Base-by-base conservation (phyloP, 2,113 vertebrate genomes). In the Catharus fuscescens region DNA sequence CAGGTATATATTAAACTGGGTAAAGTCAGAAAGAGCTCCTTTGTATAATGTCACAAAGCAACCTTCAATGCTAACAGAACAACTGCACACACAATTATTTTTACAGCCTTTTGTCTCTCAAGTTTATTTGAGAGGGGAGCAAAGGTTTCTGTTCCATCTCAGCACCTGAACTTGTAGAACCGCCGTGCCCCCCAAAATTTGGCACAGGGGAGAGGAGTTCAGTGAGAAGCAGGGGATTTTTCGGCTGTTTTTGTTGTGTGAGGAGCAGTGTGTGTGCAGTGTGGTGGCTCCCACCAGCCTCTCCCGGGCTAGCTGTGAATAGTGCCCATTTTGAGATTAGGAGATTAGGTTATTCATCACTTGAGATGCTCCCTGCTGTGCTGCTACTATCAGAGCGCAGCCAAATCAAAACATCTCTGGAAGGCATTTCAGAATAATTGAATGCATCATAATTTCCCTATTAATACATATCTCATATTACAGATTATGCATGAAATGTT, bases 301-400 rank as follows among this genome's bases (percentile, higher is more conserved):
- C 91, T 98, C 97, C 92, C 90, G 73, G 97, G 97, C 97, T 98
- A 96, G 97, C 98, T 98, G 98, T 98, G 98, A 98, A 98, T 95
- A 98, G 98, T 98, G 98, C 97, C 98, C 98, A 98, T 98, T 99
- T 98, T 98, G 98, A 99, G 99, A 99, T 99, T 99, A 99, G 99
- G 98, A 99, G 99, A 99, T 99, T 99, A 99, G 98, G 98, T 98
- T 98, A 98, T 98, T 99, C 99, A 99, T 99, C 99, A 99, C 98
- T 99, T 98, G 98, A 98, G 97, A 97, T 98, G 98, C 98, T 98
- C 98, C 98, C 99, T 90, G 98, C 98, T 97, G 98, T 97, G 98
- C 97, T 92, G 97, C 97, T 97, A 97, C 98, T 98, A 99, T 98
- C 98, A 98, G 98, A 98, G 98, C 98, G 95, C 96, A 97, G 98